A percentile compares a stretch with the other conserved stretches of the same genome.
Evolutionary conservation across 2,113 vertebrate species (phyloP).

Genomic region (Bubalus kerabau): DNA sequence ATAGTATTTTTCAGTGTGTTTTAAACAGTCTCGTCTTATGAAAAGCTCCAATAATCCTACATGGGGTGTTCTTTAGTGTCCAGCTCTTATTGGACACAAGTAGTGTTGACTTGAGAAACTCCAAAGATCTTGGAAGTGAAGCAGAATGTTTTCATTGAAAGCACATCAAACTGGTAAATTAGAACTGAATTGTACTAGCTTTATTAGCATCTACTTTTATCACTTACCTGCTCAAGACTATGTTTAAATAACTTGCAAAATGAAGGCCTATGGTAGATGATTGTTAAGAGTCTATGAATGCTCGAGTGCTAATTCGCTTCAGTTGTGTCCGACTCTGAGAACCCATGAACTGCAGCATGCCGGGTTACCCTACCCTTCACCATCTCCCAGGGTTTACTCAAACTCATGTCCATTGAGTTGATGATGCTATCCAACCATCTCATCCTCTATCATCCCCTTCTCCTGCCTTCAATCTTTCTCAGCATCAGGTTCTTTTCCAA

Average conservation of each 20-base stretch:
- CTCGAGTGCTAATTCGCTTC: not conserved
- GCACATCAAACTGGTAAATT: not conserved
- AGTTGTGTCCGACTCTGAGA: fast-evolving
- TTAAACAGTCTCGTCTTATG: not conserved
- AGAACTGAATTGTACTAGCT: not conserved
- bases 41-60: not conserved
- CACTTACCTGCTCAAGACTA: not conserved
- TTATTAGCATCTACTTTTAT: not conserved
- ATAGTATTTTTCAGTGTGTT: not conserved
- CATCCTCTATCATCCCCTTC: not conserved
- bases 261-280: not conserved
- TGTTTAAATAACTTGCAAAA: not conserved
- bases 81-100: not conserved
- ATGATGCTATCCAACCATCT: not conserved
- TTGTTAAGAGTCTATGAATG: not conserved
- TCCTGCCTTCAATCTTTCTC: not conserved
- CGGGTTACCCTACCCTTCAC: not conserved
- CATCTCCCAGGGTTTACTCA: not conserved
- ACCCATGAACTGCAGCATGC: not conserved
- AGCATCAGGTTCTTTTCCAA: not conserved
- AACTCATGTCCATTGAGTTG: not conserved
- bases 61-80: not conserved
- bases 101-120: not conserved
- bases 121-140: slow-evolving; percentile 4
- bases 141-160: not conserved